Percentiles rank a stretch among this genome's conserved stretches.
phyloP scores from a whole-genome alignment of 2,888 invertebrate genomes.

The Malthinus seriepunctatus region DNA sequence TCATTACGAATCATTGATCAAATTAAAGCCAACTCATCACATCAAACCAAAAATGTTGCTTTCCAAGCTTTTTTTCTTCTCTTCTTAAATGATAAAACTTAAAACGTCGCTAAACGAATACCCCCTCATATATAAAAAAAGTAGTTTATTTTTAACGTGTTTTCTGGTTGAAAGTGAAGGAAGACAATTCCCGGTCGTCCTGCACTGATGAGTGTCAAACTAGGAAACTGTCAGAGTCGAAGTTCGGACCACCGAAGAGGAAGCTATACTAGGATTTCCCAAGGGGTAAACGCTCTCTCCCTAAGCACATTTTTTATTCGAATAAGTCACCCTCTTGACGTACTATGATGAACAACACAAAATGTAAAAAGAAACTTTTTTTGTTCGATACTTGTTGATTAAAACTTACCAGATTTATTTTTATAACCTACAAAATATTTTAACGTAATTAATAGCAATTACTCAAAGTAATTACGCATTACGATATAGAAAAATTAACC shows the following conservation, averaged over 20 bases:
- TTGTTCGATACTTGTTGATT: constrained; percentile 28
- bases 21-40: too few species aligned
- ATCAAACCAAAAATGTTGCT: too few species aligned
- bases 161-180: constrained; percentile 28
- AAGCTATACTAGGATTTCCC: constrained; percentile 31
- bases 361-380: constrained; percentile 20
- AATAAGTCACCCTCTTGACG: constrained; percentile 28
- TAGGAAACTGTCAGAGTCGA: constrained; percentile 29
- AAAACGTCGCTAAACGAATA: too few species aligned
- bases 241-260: constrained; percentile 30
- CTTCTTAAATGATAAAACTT: too few species aligned
- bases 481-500: too few species aligned
- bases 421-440: too few species aligned
- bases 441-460: too few species aligned
- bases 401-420: neutral
- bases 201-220: constrained; percentile 29
- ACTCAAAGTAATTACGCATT: too few species aligned
- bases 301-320: constrained; percentile 31
- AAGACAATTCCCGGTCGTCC: constrained; percentile 30
- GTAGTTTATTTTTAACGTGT: constrained; percentile 25
- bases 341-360: constrained; percentile 26
- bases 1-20: too few species aligned
- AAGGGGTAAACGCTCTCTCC: constrained; percentile 27
- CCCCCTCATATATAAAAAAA: neutral
- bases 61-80: too few species aligned